Conservation (phyloP, 2,888 invertebrate genomes). For the Noctua janthina region DNA sequence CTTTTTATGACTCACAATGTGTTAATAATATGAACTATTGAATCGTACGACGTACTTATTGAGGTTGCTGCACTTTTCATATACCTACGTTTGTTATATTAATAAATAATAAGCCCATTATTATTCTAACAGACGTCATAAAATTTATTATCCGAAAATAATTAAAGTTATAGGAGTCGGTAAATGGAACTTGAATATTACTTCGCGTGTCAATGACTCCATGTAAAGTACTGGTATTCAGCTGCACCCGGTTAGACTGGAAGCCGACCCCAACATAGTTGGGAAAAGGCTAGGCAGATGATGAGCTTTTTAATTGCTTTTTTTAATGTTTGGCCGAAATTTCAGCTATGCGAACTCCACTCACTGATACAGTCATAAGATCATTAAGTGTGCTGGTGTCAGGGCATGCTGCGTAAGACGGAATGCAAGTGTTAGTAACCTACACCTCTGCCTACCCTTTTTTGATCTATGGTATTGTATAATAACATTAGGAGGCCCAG, state of each 20-base stretch:
- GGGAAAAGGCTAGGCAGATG: not conserved
- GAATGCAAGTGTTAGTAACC: no score
- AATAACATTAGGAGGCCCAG: no score
- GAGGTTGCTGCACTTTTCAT: conserved; percentile 55
- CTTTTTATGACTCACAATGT: conserved; percentile 52
- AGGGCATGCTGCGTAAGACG: no score
- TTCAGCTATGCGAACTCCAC: no score
- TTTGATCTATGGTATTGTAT: no score
- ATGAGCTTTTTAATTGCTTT: no score
- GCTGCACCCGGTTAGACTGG: not conserved
- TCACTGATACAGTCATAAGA: no score
- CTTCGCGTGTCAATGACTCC: not conserved
- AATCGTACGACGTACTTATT: conserved; percentile 38
- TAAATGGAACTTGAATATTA: not conserved
- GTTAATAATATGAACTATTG: conserved; percentile 49
- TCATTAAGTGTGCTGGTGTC: no score
- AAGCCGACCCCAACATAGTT: not conserved
- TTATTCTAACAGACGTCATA: conserved; percentile 2
- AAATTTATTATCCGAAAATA: conserved; percentile 15
- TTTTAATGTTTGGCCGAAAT: no score
- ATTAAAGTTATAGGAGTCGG: not conserved
- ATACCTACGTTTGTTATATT: conserved; percentile 27
- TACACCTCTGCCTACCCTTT: no score
- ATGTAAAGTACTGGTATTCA: not conserved
- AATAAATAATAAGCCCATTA: conserved; percentile 46